phyloP scores from a whole-genome alignment of 2,888 invertebrate species.

The Ochropacha duplaris region DNA sequence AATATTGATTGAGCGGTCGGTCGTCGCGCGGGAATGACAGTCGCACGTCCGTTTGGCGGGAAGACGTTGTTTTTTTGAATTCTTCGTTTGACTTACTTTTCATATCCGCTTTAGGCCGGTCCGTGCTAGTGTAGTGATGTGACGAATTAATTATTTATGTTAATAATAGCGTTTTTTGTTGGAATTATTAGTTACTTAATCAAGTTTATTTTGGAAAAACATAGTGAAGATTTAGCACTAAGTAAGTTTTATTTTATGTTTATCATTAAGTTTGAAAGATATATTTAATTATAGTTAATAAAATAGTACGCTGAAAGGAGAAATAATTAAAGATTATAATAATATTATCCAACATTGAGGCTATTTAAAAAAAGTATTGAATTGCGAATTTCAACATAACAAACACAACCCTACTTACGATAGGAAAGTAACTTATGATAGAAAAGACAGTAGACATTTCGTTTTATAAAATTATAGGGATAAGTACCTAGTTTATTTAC shows the following conservation, averaged over 20 bases:
- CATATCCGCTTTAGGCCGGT: conserved; percentile 17
- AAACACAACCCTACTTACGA: no score
- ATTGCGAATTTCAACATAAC: no score
- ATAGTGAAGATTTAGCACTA: conserved; percentile 22
- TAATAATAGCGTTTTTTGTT: conserved; percentile 55
- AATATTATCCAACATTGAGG: no score
- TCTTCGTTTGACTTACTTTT: conserved; percentile 26
- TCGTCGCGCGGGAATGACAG: conserved; percentile 49
- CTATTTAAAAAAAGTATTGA: no score
- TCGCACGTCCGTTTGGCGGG: conserved; percentile 63
- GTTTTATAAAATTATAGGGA: not conserved
- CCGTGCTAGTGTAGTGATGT: conserved; percentile 69
- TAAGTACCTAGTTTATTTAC: not conserved
- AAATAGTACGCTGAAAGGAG: no score
- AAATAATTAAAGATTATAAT: no score
- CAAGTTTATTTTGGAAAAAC: conserved; percentile 35
- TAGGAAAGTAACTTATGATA: not conserved
- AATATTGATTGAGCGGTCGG: conserved; percentile 14
- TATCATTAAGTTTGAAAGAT: no score
- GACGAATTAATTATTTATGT: conserved; percentile 57
- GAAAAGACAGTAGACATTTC: not conserved
- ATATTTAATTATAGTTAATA: not conserved
- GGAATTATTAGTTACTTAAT: conserved; percentile 52
- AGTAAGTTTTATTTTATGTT: conserved; percentile 49
- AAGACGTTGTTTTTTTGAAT: conserved; percentile 43